Base-by-base conservation (phyloP, 2,797 vertebrate species). In the Sebastes itinus region DNA sequence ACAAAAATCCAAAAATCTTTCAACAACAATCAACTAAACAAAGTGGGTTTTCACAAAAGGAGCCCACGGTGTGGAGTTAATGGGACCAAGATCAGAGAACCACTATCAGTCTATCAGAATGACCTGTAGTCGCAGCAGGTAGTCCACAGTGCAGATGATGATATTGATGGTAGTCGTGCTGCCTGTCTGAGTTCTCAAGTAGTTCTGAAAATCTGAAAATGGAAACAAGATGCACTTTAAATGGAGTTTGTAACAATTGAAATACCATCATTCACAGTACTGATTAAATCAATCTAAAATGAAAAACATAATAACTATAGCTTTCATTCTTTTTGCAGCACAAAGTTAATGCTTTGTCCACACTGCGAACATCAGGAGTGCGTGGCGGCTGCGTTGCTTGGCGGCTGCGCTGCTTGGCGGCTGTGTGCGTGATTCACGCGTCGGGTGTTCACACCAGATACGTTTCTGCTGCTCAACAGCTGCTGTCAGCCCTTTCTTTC, bases 131-230 rank as follows among this genome's bases (percentile, higher is more conserved):
- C 98, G 95, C 18, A 99, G 96, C 67, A 99, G 96, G 86, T 98
- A 99, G 87, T 99, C 98, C 87, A 99, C 97, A 0, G 98, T 99
- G 86, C 97, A 98, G 94, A 99, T 99, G 89, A 99, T 98, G 87
- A 99, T 93, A 74, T 99, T 99, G 91, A 98, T 98, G 75, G 97
- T 98, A 6, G 97, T 99, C 1, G 98, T 99, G 94, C 98, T 98
- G 58, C 98, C 98, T 0, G 97, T 99, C 93, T 99, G 98, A 0
- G 98, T 99, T 74, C 98, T 92, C 62, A 99, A 93, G 85, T 99
- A 99, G 92, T 99, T 99, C 92, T 99, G 98, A 84, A 99, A 99
- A 89, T 99, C 98, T 99, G 86, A 71, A 74, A 32, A 63, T 0
- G 65, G 20, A 63, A 69, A 55, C 1, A 62, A 38, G 3, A 76